Evolutionary conservation across 2,888 invertebrate species (phyloP).

Genomic region (Drosophila differens): DNA sequence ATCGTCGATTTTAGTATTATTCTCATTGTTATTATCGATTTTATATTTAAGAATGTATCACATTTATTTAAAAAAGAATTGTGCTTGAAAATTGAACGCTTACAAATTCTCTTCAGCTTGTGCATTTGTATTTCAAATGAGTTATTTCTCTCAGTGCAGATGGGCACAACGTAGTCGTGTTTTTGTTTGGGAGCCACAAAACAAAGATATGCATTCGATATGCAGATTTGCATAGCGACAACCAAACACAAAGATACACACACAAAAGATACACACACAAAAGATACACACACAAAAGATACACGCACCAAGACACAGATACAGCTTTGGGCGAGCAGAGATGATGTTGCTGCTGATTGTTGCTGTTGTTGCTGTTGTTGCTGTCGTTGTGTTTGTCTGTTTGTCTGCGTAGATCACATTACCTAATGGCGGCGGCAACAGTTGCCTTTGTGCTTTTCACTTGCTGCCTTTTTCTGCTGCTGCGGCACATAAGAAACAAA

Average conservation of each 20-base stretch:
- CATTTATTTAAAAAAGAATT: background rate
- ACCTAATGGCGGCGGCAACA: constrained; percentile 71
- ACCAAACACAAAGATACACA: constrained; percentile 18
- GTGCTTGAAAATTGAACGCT: background rate
- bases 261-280: constrained; percentile 19
- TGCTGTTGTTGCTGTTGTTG: constrained; percentile 39
- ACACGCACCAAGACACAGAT: constrained; percentile 17
- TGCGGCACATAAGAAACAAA: constrained; percentile 35
- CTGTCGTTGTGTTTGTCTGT: background rate
- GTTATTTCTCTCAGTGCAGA: constrained; percentile 10
- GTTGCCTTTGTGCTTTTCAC: constrained; percentile 58
- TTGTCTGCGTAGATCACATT: constrained; percentile 66
- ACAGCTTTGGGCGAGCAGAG: constrained; percentile 16
- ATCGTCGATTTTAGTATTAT: background rate
- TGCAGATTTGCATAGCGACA: constrained; percentile 65
- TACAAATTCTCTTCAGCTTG: background rate
- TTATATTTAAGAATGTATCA: background rate
- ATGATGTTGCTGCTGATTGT: constrained; percentile 32
- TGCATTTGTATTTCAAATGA: background rate
- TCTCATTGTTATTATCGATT: background rate
- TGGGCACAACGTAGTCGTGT: constrained; percentile 10
- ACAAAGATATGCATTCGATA: constrained; percentile 72
- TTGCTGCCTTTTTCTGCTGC: constrained; percentile 53
- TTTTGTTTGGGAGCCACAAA: constrained; percentile 40
- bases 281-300: constrained; percentile 18